Percentiles rank a stretch among this genome's conserved stretches.
Conservation (phyloP, 2,797 vertebrate genomes). For the Chelidonichthys spinosus region DNA sequence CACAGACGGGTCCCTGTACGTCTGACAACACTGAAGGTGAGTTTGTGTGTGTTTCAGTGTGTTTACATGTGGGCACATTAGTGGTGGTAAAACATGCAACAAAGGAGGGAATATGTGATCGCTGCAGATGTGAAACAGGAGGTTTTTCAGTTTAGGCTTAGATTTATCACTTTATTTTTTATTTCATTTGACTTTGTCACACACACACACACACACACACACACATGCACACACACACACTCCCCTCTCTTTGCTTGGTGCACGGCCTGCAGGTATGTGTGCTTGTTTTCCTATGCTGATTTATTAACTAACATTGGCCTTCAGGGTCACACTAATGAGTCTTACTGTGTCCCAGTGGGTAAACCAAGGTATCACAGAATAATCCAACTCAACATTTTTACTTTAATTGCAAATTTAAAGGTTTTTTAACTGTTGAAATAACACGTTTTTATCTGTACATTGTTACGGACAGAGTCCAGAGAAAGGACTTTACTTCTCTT, state of each 20-base stretch:
- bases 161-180: slow-evolving; percentile 1
- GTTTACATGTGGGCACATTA: neutral
- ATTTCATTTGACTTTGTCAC: slow-evolving; percentile 10
- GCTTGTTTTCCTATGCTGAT: slow-evolving; percentile 37
- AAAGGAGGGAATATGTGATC: neutral
- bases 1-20: slow-evolving; percentile 16
- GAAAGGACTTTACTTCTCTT: slow-evolving; percentile 55
- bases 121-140: neutral
- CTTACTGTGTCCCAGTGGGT: neutral
- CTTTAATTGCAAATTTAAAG: neutral
- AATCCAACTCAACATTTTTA: neutral
- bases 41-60: slow-evolving; percentile 19
- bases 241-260: slow-evolving; percentile 42
- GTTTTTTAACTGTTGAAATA: slow-evolving; percentile 10
- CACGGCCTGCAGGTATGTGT: slow-evolving; percentile 60
- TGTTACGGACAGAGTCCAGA: slow-evolving; percentile 65
- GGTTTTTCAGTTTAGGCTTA: neutral
- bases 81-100: neutral
- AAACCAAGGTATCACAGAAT: neutral
- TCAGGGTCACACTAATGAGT: neutral
- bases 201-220: neutral
- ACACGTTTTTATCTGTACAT: slow-evolving; percentile 38
- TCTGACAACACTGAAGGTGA: slow-evolving; percentile 51
- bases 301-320: slow-evolving; percentile 28
- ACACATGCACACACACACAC: neutral